Evolutionary conservation across 2,797 vertebrate genomes (phyloP).

Genomic region (Epinephelus awoara): DNA sequence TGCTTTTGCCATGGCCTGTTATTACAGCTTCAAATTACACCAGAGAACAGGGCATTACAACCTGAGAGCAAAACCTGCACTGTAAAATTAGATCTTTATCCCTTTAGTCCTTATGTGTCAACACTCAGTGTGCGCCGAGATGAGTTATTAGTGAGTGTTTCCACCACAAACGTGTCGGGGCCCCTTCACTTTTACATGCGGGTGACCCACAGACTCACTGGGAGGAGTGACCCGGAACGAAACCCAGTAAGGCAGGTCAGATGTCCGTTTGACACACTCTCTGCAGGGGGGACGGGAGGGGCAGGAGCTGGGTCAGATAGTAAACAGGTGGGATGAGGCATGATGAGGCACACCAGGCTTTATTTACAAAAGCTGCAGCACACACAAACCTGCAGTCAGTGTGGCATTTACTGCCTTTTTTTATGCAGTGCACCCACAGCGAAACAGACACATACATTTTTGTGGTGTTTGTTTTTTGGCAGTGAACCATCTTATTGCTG

Average conservation of each 20-base stretch:
- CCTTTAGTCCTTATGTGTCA: conserved; percentile 64
- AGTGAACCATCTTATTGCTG: background rate
- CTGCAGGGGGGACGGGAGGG: conserved; percentile 27
- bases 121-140: conserved; percentile 26
- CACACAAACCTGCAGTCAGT: conserved; percentile 9
- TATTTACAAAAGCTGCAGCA: conserved; percentile 47
- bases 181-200: conserved; percentile 51
- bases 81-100: conserved; percentile 45
- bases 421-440: conserved; percentile 10
- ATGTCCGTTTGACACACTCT: conserved; percentile 65
- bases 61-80: conserved; percentile 25
- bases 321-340: conserved; percentile 53
- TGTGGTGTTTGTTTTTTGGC: background rate
- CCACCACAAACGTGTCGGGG: conserved; percentile 47
- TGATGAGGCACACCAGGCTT: conserved; percentile 12
- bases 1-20: background rate
- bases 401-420: conserved; percentile 20
- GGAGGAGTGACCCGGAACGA: conserved; percentile 67
- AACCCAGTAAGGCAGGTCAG: conserved; percentile 64
- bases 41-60: background rate
- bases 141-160: conserved; percentile 50
- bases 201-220: conserved; percentile 49
- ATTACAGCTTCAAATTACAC: background rate
- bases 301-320: conserved; percentile 37
- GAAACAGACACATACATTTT: conserved; percentile 9